A percentile compares a stretch with the other conserved stretches of the same genome.
phyloP scores from a whole-genome alignment of 2,888 invertebrate genomes.

The Drosophila atripex region DNA sequence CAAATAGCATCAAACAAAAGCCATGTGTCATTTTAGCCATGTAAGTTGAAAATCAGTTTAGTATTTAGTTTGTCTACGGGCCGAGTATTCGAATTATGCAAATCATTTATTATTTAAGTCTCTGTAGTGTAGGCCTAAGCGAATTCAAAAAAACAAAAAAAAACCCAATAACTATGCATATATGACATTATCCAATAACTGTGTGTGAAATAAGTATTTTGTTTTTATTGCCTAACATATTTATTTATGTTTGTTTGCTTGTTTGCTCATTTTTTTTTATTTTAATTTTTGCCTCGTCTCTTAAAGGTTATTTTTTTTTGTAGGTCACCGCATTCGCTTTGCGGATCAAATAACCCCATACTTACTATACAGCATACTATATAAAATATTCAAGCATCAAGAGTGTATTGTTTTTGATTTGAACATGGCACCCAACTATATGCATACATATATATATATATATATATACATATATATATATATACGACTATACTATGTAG shows the following conservation, averaged over 20 bases:
- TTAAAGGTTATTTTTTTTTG: constrained; percentile 1
- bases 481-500: constrained; percentile 61
- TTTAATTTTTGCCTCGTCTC: neutral
- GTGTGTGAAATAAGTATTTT: constrained; percentile 40
- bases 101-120: constrained; percentile 56
- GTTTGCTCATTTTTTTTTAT: constrained; percentile 7
- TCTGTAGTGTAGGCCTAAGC: constrained; percentile 57
- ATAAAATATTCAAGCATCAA: constrained; percentile 50
- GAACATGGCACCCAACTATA: constrained; percentile 17
- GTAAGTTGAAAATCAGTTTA: constrained; percentile 52
- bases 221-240: constrained; percentile 43
- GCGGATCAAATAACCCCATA: constrained; percentile 28
- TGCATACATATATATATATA: constrained; percentile 27
- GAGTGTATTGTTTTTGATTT: constrained; percentile 38
- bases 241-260: constrained; percentile 38
- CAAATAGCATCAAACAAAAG: constrained; percentile 36
- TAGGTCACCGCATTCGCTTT: constrained; percentile 9
- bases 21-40: constrained; percentile 69
- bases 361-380: constrained; percentile 47
- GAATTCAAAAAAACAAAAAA: constrained; percentile 17
- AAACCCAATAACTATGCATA: constrained; percentile 20
- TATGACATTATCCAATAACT: constrained; percentile 36
- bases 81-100: constrained; percentile 72
- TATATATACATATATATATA: constrained; percentile 37
- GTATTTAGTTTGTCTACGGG: constrained; percentile 31